phyloP scores from a whole-genome alignment of 35 echinoderm and acorn worm genomes.

The Apostichopus japonicus region DNA sequence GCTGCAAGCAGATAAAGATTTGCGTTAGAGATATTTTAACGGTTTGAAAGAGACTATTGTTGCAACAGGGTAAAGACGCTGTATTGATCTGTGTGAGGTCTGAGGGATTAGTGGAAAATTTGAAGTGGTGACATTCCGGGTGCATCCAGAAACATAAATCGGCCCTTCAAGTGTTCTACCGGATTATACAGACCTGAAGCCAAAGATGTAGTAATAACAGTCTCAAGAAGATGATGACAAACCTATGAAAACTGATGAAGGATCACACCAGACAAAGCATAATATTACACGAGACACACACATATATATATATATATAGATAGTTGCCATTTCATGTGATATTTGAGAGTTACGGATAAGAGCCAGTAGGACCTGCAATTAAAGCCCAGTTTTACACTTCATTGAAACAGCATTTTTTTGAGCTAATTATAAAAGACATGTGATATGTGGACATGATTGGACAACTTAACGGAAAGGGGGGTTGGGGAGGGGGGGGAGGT shows the following conservation, averaged over 20 bases:
- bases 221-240: background rate
- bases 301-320: no score
- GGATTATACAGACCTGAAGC: background rate
- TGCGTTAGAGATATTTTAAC: background rate
- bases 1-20: background rate
- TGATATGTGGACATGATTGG: no score
- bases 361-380: no score
- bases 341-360: no score
- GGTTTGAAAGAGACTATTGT: background rate
- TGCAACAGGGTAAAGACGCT: background rate
- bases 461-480: no score
- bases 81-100: conserved; percentile 50
- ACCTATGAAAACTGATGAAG: background rate
- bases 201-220: background rate
- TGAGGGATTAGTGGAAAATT: background rate
- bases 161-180: background rate
- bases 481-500: no score
- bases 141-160: background rate
- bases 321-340: no score
- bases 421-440: no score
- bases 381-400: no score
- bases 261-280: background rate
- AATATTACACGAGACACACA: no score
- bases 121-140: background rate
- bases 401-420: no score